Evolutionary conservation across 2,113 vertebrate genomes (phyloP), one percentile per base, ranked within the genome.

Genomic region (Antennarius striatus): DNA sequence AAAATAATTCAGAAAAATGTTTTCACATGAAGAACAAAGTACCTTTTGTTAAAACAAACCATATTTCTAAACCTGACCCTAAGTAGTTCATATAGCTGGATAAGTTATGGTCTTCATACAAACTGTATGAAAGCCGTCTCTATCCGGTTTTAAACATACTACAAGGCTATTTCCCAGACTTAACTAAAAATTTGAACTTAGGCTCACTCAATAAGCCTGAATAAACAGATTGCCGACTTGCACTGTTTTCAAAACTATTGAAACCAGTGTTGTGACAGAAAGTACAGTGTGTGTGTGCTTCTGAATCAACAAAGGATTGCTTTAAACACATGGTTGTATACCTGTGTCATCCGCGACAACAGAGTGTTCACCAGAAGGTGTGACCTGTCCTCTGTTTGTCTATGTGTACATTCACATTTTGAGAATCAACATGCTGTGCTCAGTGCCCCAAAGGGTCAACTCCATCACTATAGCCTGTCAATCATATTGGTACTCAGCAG

Each of bases 401-500:
- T 56, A 50, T 3, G 6, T 63, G 50, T 64, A 46, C 28, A 53
- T 70, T 81, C 65, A 68, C 50, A 0, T 40, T 47, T 29, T 12
- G 10, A 73, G 76, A 63, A 77, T 63, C 57, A 67, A 58, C 73
- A 75, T 63, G 63, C 64, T 79, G 53, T 77, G 36, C 51, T 75
- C 42, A n/a, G 67, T 39, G 59, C 30, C 71, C 32, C 53, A 29
- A 22, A 56, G 62, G 60, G 71, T 80, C 63, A 63, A 29, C 66
- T 72, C 56, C 50, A 63, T 52, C 28, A 8, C 59, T 0, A 36
- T 36, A 40, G 14, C 51, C 71, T 81, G 75, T 78, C 75, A 69
- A 68, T 85, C 81, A 80, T 10, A 53, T 16, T 64, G 62, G 70
- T 72, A 72, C 32, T 64, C 50, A 79, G 80, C 75, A 62, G 74